Evolutionary conservation across 2,888 invertebrate genomes (phyloP).

Genomic region (Cephus pygmeus): DNA sequence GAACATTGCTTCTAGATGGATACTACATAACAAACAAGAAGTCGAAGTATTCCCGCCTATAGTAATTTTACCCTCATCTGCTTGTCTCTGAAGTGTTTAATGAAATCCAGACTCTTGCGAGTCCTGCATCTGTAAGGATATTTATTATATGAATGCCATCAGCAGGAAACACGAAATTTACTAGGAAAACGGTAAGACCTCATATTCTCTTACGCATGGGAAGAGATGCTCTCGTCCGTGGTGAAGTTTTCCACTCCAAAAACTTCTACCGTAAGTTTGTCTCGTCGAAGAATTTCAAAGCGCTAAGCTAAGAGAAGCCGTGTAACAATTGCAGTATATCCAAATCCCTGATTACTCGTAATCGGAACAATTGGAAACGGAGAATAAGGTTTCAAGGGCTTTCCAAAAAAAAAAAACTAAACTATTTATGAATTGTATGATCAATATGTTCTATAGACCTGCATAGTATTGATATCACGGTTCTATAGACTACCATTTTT

Average conservation of each 20-base stretch:
- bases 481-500: background rate
- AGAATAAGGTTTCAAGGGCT: background rate
- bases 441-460: background rate
- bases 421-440: background rate
- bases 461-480: too few species aligned
- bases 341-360: background rate
- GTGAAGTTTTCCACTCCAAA: background rate
- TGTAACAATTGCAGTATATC: background rate
- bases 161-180: background rate
- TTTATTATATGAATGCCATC: background rate
- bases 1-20: background rate
- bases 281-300: background rate
- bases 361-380: background rate
- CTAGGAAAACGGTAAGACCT: background rate
- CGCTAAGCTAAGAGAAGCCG: background rate
- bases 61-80: constrained; percentile 31
- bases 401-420: background rate
- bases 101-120: constrained; percentile 17
- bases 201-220: background rate
- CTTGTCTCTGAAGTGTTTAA: constrained; percentile 30
- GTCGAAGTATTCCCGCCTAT: constrained; percentile 23
- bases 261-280: background rate
- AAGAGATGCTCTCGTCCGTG: background rate
- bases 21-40: constrained; percentile 8
- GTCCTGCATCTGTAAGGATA: background rate